Conservation (phyloP, 2,113 vertebrate genomes). For the Gallinago paraguaiae region DNA sequence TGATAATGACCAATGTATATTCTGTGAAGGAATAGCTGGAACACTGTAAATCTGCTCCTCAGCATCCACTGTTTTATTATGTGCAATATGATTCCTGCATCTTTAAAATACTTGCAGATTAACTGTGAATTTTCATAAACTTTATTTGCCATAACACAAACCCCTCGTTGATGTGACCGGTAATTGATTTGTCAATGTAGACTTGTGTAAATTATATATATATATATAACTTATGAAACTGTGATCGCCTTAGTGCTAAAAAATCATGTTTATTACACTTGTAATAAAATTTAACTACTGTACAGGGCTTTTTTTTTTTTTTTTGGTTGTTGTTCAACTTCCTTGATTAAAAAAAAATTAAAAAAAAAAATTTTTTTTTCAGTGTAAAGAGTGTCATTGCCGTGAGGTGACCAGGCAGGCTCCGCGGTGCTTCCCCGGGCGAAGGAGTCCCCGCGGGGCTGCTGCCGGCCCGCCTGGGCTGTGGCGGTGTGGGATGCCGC, state of each 20-base stretch:
- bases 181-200: slow-evolving; percentile 68
- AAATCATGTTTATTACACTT: slow-evolving; percentile 73
- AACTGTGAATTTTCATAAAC: slow-evolving; percentile 85
- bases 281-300: slow-evolving; percentile 78
- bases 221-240: slow-evolving; percentile 77
- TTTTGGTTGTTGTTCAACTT: neutral
- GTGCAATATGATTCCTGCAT: slow-evolving; percentile 87
- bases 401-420: fast-evolving
- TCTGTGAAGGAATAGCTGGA: slow-evolving; percentile 79
- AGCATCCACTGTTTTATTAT: slow-evolving; percentile 74
- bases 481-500: too few relatives aligned
- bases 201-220: slow-evolving; percentile 74
- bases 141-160: slow-evolving; percentile 80
- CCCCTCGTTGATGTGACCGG: slow-evolving; percentile 72
- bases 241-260: slow-evolving; percentile 75
- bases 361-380: neutral
- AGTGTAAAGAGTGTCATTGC: neutral
- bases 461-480: neutral
- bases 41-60: slow-evolving; percentile 73
- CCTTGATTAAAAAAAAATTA: neutral
- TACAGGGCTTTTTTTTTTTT: neutral
- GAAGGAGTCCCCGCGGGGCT: neutral
- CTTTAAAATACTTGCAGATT: slow-evolving; percentile 79
- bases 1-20: slow-evolving; percentile 77
- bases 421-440: neutral